These are phyloP conservation scores for Apogon talboti DNA, from an alignment of 2,797 vertebrate species.

Conservation along the genomic window DNA sequence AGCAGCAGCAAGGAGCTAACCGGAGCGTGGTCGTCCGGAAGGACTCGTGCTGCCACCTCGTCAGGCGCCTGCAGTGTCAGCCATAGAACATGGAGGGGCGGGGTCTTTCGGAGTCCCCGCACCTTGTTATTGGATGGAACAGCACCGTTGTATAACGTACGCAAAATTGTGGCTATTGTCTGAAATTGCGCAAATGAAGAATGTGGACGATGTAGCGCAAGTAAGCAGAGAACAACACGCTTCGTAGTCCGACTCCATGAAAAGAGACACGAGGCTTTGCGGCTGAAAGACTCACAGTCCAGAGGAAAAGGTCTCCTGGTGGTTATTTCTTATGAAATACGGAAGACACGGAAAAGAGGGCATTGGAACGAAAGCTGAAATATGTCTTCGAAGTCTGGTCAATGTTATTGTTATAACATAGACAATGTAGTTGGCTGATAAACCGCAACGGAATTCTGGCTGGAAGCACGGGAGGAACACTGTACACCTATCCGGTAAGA, in stretches of 20 bases:
- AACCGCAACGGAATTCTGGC: background rate
- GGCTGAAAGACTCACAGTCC: background rate
- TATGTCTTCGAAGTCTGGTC: too few relatives aligned
- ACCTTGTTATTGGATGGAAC: constrained; percentile 66
- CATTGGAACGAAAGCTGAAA: constrained; percentile 6
- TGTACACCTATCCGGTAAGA: constrained; percentile 59
- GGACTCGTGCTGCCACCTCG: constrained; percentile 38
- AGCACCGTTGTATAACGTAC: constrained; percentile 44
- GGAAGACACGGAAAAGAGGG: constrained; percentile 35
- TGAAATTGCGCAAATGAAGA: constrained; percentile 62
- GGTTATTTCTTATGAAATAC: constrained; percentile 9
- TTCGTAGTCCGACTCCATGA: background rate
- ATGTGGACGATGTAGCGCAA: constrained; percentile 33
- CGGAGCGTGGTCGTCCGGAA: constrained; percentile 55
- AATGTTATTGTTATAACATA: background rate
- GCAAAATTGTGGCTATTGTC: constrained; percentile 56
- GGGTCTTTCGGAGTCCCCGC: constrained; percentile 35
- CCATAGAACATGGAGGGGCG: constrained; percentile 66
- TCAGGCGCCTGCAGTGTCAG: constrained; percentile 16
- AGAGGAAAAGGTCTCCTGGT: background rate
- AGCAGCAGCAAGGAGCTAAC: constrained; percentile 41
- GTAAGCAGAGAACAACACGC: background rate
- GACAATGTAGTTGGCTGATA: constrained; percentile 7
- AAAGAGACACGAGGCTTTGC: background rate
- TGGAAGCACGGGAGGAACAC: constrained; percentile 12